These are phyloP conservation scores for Apostichopus parvimensis DNA, from an alignment of 35 echinoderm and acorn worm species.

Conservation along the genomic window DNA sequence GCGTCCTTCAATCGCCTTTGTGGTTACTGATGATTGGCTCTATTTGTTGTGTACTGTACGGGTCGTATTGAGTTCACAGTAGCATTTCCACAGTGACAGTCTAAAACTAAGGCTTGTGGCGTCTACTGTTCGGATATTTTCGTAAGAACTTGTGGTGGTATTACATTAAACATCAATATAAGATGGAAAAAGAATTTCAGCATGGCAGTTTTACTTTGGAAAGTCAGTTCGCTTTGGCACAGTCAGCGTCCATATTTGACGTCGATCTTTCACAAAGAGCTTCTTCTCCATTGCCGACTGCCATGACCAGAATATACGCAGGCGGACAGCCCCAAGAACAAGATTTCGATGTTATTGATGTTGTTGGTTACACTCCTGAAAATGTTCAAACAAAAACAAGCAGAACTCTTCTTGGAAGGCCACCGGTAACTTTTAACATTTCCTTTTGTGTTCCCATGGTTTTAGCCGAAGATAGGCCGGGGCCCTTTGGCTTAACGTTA, in stretches of 20 bases:
- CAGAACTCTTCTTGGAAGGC: slow-evolving; percentile 74
- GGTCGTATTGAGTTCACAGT: background rate
- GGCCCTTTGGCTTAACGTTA: too few relatives aligned
- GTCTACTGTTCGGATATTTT: background rate
- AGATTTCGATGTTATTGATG: slow-evolving; percentile 81
- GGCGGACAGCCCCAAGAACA: slow-evolving; percentile 25
- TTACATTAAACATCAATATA: background rate
- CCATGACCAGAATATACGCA: slow-evolving; percentile 42
- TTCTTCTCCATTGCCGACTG: background rate
- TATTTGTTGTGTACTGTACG: background rate
- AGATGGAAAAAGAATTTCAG: slow-evolving; percentile 32
- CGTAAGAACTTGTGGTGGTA: background rate
- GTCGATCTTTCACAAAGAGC: slow-evolving; percentile 26
- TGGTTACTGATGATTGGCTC: background rate
- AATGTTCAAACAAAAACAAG: slow-evolving; percentile 54
- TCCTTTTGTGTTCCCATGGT: background rate
- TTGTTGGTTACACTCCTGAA: slow-evolving; percentile 88
- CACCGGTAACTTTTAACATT: slow-evolving; percentile 59
- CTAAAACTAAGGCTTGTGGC: background rate
- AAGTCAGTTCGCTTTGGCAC: slow-evolving; percentile 44
- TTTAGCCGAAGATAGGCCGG: too few relatives aligned
- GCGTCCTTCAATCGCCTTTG: too few relatives aligned
- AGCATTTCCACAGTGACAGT: background rate
- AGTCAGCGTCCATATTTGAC: slow-evolving; percentile 41
- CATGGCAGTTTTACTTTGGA: slow-evolving; percentile 51